Evolutionary conservation across 2,888 invertebrate species (phyloP), one percentile per base, ranked within the genome.

Genomic region (Xiphydria camelus): DNA sequence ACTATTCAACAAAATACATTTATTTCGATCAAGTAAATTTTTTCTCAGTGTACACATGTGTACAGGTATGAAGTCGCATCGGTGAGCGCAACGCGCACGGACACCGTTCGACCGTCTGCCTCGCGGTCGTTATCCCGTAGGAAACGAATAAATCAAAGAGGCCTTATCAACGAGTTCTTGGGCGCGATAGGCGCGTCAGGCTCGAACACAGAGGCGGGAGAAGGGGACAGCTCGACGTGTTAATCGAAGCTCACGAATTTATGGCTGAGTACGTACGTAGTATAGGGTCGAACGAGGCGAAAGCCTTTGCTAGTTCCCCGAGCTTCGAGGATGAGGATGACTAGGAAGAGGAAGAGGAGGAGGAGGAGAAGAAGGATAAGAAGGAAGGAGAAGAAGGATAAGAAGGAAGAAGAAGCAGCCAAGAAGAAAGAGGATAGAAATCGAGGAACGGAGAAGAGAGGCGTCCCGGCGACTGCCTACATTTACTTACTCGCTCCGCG

Each of bases 61-160:
- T n/a, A n/a, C n/a, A n/a, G n/a, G n/a, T n/a, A n/a, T n/a, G n/a
- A n/a, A n/a, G n/a, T n/a, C n/a, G n/a, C n/a, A n/a, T n/a, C n/a
- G n/a, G n/a, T n/a, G n/a, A n/a, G n/a, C n/a, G n/a, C n/a, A n/a
- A n/a, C n/a, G n/a, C n/a, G n/a, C n/a, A n/a, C n/a, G n/a, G n/a
- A n/a, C 7, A 7, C 26, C 26, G 10, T 26, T 6, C 12, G 26
- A 9, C 10, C 26, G 26, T 10, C 34, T 34, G 34, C 35, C 44
- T 42, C 42, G 41, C n/a, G 47, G 51, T 53, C 45, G 55, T 55
- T 57, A 55, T 60, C 56, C 55, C 47, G 45, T 50, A 52, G 60
- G 53, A 55, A 57, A 57, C 47, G 59, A 59, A 60, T 61, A 60
- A 61, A 61, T 60, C 57, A 50, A 49, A 53, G 49, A 49, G 39